A percentile compares a stretch with the other conserved stretches of the same genome.
phyloP scores from a whole-genome alignment of 2,888 invertebrate genomes.

The Morpho achilles region DNA sequence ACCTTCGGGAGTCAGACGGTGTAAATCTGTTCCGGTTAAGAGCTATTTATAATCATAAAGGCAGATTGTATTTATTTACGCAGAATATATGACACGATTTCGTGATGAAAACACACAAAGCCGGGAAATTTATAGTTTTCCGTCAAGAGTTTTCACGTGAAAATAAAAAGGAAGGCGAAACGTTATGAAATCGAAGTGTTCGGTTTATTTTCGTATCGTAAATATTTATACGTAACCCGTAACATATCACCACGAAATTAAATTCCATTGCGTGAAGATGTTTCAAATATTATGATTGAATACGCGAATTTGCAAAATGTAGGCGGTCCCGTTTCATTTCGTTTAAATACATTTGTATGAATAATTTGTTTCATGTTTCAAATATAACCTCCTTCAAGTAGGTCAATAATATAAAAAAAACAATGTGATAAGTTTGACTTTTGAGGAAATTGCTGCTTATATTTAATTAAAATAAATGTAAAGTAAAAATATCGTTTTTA shows the following conservation, averaged over 20 bases:
- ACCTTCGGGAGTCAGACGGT: slow-evolving; percentile 69
- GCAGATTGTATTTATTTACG: slow-evolving; percentile 64
- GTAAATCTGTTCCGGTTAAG: slow-evolving; percentile 73
- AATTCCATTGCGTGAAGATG: background rate
- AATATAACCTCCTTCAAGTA: too few species aligned
- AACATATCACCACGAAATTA: slow-evolving; percentile 6
- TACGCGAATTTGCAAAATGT: too few species aligned
- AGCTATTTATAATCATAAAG: slow-evolving; percentile 73
- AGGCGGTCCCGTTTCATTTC: too few species aligned
- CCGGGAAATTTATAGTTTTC: slow-evolving; percentile 25
- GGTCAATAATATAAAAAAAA: too few species aligned
- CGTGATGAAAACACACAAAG: slow-evolving; percentile 49
- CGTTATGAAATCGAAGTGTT: slow-evolving; percentile 21
- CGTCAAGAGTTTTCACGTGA: slow-evolving; percentile 14
- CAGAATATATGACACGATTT: slow-evolving; percentile 70
- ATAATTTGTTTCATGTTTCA: too few species aligned
- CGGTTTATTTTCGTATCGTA: slow-evolving; percentile 10
- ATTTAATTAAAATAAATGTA: too few species aligned
- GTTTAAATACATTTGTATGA: too few species aligned
- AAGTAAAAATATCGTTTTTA: too few species aligned
- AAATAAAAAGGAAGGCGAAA: slow-evolving; percentile 12
- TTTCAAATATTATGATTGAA: background rate
- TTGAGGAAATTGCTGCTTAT: too few species aligned
- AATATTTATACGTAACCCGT: slow-evolving; percentile 13
- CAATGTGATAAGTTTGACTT: too few species aligned